These are phyloP conservation scores for Lanistes nyassanus DNA, from an alignment of 1,140 invertebrate genomes.

Conservation along the genomic window DNA sequence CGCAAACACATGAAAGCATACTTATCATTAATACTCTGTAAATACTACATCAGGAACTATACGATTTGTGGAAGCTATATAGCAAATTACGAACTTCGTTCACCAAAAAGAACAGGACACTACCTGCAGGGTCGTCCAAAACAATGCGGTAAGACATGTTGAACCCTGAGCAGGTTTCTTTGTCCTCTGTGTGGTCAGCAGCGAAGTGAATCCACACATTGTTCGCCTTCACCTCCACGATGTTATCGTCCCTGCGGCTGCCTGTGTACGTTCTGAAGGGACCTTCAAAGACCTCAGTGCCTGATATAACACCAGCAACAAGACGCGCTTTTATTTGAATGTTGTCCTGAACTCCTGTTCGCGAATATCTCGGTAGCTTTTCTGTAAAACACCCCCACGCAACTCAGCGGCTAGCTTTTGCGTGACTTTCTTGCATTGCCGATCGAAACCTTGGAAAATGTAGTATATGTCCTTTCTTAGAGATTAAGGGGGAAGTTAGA, in stretches of 20 bases:
- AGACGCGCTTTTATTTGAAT: not conserved
- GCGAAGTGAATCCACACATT: constrained; percentile 28
- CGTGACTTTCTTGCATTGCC: no score
- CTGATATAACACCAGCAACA: not conserved
- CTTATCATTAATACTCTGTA: no score
- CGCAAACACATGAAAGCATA: not conserved
- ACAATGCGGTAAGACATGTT: constrained; percentile 13
- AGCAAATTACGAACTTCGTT: not conserved
- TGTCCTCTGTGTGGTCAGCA: constrained; percentile 15
- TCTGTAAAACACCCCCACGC: not conserved
- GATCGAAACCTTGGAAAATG: no score
- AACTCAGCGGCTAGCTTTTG: no score
- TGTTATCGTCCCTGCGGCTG: not conserved
- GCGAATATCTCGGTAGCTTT: no score
- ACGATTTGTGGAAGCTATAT: not conserved
- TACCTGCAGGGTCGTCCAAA: not conserved
- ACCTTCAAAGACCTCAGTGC: constrained; percentile 18
- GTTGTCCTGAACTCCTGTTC: not conserved
- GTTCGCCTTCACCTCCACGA: not conserved
- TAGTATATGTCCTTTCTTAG: no score
- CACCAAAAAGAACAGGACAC: not conserved
- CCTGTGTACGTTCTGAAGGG: constrained; percentile 28
- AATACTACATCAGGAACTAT: not conserved
- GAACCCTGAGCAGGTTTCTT: constrained; percentile 5
- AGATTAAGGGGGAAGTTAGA: no score